phyloP scores from a whole-genome alignment of 2,113 vertebrate species.

The Columbina picui region DNA sequence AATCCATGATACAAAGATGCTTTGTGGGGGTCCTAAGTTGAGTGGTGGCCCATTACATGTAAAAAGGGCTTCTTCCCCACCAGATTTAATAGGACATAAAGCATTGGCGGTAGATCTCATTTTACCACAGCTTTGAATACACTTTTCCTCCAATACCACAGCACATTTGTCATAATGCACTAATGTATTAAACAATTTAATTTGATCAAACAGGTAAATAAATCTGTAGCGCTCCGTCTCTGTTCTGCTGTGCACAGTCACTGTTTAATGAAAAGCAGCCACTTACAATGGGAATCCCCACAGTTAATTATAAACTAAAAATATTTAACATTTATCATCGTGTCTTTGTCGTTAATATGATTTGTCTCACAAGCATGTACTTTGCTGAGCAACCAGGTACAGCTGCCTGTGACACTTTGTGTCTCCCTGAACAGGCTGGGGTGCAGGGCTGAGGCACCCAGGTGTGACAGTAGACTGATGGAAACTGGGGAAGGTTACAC shows the following conservation, averaged over 20 bases:
- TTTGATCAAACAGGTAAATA: constrained; percentile 39
- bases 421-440: background rate
- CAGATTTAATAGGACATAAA: background rate
- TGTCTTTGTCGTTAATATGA: background rate
- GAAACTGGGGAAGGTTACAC: background rate
- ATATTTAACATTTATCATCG: constrained; percentile 4
- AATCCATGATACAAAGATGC: background rate
- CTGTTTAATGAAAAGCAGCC: background rate
- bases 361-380: background rate
- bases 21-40: background rate
- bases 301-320: background rate
- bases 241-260: background rate
- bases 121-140: background rate
- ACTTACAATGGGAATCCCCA: constrained; percentile 2
- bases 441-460: background rate
- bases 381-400: background rate
- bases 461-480: background rate
- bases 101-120: fast-evolving
- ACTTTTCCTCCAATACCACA: background rate
- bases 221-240: background rate
- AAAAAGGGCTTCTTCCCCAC: background rate
- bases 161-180: background rate
- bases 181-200: constrained; percentile 1
- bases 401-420: background rate
- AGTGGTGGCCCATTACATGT: background rate